Conservation (phyloP, 2,113 vertebrate species). For the Syngnathoides biaculeatus region DNA sequence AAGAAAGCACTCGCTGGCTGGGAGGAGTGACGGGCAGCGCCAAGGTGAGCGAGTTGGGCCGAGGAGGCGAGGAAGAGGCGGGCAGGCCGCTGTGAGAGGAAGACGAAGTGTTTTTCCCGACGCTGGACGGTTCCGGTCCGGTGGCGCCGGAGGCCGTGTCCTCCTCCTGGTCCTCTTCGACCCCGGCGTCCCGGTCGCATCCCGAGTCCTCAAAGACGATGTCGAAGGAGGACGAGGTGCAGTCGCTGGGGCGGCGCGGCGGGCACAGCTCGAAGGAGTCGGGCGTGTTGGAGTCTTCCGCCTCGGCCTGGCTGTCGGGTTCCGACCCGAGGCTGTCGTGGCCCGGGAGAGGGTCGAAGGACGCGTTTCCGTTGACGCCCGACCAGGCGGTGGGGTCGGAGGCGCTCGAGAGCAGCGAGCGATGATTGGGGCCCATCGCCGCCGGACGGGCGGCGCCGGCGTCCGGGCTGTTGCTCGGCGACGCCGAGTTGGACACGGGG, state of each 20-base stretch:
- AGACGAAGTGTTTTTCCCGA: constrained; percentile 38
- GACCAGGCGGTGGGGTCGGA: constrained; percentile 45
- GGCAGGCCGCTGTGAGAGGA: constrained; percentile 41
- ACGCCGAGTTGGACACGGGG: constrained; percentile 75
- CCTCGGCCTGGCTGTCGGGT: constrained; percentile 72
- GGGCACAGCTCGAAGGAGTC: constrained; percentile 78
- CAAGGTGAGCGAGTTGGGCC: constrained; percentile 84
- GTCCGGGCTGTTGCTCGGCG: constrained; percentile 19
- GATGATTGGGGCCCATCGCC: background rate
- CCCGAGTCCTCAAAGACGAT: constrained; percentile 97
- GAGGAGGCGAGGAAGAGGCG: constrained; percentile 69
- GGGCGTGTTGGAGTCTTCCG: constrained; percentile 71
- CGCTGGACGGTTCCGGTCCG: constrained; percentile 21
- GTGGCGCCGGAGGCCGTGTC: constrained; percentile 41
- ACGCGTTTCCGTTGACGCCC: constrained; percentile 19
- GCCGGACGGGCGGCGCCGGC: constrained; percentile 44
- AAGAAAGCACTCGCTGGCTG: constrained; percentile 74
- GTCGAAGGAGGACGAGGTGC: constrained; percentile 88
- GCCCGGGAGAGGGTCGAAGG: constrained; percentile 66
- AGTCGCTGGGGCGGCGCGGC: constrained; percentile 74
- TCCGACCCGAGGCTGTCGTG: constrained; percentile 81
- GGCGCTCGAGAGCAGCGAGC: constrained; percentile 56
- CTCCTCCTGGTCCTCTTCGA: constrained; percentile 24
- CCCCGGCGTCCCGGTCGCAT: constrained; percentile 75
- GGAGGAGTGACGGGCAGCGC: constrained; percentile 64